Percentiles rank a stretch among this genome's conserved stretches.
Evolutionary conservation across 1,140 invertebrate species (phyloP).

Genomic region (Drosophila auraria): DNA sequence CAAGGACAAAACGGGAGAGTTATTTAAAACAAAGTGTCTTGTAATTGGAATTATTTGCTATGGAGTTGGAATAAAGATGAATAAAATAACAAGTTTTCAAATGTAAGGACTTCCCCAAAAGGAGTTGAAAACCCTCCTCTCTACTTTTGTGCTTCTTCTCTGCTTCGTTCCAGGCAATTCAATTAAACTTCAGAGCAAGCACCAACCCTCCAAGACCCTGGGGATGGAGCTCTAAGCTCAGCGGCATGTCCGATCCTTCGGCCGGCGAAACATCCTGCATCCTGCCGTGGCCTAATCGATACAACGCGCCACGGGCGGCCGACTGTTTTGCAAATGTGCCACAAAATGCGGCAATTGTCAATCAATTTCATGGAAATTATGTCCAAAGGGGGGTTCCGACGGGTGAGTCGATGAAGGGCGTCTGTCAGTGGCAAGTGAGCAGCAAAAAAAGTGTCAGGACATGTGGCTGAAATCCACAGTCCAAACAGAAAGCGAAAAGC

Average conservation of each 20-base stretch:
- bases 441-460: constrained; percentile 59
- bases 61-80: too few species aligned
- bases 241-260: constrained; percentile 32
- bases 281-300: constrained; percentile 74
- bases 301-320: constrained; percentile 59
- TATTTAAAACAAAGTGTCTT: neutral
- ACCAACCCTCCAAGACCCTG: constrained; percentile 3
- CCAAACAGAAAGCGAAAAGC: neutral
- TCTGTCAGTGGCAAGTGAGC: constrained; percentile 67
- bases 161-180: constrained; percentile 29
- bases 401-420: constrained; percentile 40
- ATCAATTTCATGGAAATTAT: constrained; percentile 82
- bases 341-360: constrained; percentile 82
- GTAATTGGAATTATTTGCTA: neutral
- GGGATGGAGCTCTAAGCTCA: constrained; percentile 26
- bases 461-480: constrained; percentile 38
- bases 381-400: constrained; percentile 39
- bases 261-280: constrained; percentile 17
- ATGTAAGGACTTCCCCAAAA: neutral
- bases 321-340: constrained; percentile 74
- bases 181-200: constrained; percentile 53
- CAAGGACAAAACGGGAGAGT: too few species aligned
- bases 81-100: too few species aligned
- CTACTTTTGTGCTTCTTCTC: neutral
- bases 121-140: too few species aligned